Evolutionary conservation across 2,797 vertebrate genomes (phyloP), one percentile per base, ranked within the genome.

Genomic region (Iguana delicatissima): DNA sequence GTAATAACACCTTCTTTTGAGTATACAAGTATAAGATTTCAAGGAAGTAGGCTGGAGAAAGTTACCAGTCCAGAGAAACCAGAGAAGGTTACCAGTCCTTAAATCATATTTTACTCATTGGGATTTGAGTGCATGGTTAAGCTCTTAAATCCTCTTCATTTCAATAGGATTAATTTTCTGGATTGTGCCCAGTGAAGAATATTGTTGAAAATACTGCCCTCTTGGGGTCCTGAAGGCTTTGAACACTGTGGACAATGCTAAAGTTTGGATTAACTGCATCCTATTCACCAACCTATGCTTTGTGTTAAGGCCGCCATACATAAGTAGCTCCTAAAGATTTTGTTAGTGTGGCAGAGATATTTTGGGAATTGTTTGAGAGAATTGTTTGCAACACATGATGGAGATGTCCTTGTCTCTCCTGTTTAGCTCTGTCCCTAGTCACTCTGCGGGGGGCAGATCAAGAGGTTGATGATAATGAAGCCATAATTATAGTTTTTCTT

Each of bases 91-190:
- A 64, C 55, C 74, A 46, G 18, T 79, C 35, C 26, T 62, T 32
- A 18, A 46, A 62, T 42, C 26, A 14, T 42, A 42, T 46, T 76
- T 59, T 35, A 64, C 35, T 64, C 57, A 87, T 16, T 77, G 74
- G 74, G 46, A 29, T 87, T 79, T 64, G 35, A 64, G 24, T 50
- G 74, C 57, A 79, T 29, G 79, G 14, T 32, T 87, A 87, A 87
- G 73, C 26, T n/a, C 57, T 87, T 86, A 86, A 86, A 52, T 86
- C 50, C n/a, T 50, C 42, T 29, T 87, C 74, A 67, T 87, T 79
- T 79, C 74, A 79, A 64, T 52, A 67, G 76, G 76, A 64, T 87
- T 87, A 46, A 80, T 79, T 80, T 38, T 80, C 59, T 87, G 86
- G 59, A 87, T 64, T 67, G 77, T 80, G 32, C 20, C 73, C 55